Conservation (phyloP, 2,797 vertebrate species). For the Arnoldichthys spilopterus region DNA sequence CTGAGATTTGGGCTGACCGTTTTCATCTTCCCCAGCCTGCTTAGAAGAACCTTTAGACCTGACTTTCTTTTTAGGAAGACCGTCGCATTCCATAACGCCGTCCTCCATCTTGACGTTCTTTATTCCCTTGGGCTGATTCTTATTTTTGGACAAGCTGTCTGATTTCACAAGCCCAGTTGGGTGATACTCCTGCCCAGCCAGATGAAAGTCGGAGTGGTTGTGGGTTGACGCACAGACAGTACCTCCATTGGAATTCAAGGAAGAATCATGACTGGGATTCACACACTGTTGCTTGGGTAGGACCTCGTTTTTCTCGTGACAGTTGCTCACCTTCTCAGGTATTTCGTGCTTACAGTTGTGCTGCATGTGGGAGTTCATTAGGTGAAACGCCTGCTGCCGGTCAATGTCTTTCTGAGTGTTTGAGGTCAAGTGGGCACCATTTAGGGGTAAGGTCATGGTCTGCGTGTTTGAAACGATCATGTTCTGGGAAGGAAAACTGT, state of each 20-base stretch:
- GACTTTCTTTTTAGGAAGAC: slow-evolving; percentile 84
- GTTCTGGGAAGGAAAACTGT: slow-evolving; percentile 84
- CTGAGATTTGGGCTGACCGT: slow-evolving; percentile 75
- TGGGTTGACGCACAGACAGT: slow-evolving; percentile 73
- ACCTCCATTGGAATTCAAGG: slow-evolving; percentile 80
- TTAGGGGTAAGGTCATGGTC: slow-evolving; percentile 84
- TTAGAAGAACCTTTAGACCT: slow-evolving; percentile 84
- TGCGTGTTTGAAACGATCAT: slow-evolving; percentile 81
- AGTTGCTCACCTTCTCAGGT: slow-evolving; percentile 70
- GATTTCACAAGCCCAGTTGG: slow-evolving; percentile 64
- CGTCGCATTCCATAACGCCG: slow-evolving; percentile 79
- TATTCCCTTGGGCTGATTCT: slow-evolving; percentile 67
- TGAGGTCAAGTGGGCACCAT: slow-evolving; percentile 84
- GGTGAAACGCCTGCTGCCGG: slow-evolving; percentile 76
- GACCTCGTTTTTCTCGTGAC: slow-evolving; percentile 71
- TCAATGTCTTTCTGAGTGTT: slow-evolving; percentile 75
- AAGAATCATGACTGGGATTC: slow-evolving; percentile 76
- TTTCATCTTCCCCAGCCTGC: slow-evolving; percentile 81
- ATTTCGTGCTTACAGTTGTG: slow-evolving; percentile 72
- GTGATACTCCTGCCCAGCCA: slow-evolving; percentile 77
- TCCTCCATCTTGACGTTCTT: slow-evolving; percentile 81
- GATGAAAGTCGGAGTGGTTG: slow-evolving; percentile 76
- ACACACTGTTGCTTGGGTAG: slow-evolving; percentile 71
- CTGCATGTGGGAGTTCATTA: slow-evolving; percentile 71
- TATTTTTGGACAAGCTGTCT: slow-evolving; percentile 67